Base-by-base conservation (phyloP, 92 coral and sea anemone genomes). In the Epizoanthus illoricatus region DNA sequence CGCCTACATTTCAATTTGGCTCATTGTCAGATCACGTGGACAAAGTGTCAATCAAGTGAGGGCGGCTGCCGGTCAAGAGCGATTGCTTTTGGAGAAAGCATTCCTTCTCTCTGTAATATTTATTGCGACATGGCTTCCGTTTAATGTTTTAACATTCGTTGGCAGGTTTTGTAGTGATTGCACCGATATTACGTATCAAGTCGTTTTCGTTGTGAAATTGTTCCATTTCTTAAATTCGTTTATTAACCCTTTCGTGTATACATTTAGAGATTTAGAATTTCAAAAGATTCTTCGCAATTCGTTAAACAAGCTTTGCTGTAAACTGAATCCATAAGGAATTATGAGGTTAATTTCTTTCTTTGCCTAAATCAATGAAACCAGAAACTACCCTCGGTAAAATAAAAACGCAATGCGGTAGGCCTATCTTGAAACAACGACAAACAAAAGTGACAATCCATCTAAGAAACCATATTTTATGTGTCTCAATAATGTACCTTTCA, bases 111-210 rank as follows among this genome's bases (percentile, higher is more conserved):
- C 82, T 20, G 82, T 78, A 56, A 23, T 78, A 28, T 45, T 78
- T 9, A 42, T 78, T 23, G 82, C 36, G 10, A 78, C 72, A 4
- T 78, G 82, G 82, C 82, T 78, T 21, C 82, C 82, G 13, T 78
- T 78, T 16, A 78, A 62, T 47, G 55, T 78, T 20, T 63, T 78
- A 42, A 62, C 82, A 19, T 78, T 78, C 43, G 82, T 78, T 36
- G 18, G 21, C 42, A 78, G 4, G 28, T 78, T 78, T 13, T 78
- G 82, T 20, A 10, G 7, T 7, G 52, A 78, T 41, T 78, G 82
- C 57, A 19, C 55, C 8, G 62, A 78, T 16, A 52, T 78, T 11
- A 78, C 82, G 0, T 78, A 78, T 17, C 82, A 78, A 19, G 82
- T 78, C 13, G 28, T 78, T 43, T 78, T 78, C 28, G 72, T 78